These are phyloP conservation scores for Cavia aperea DNA, from an alignment of 2,113 vertebrate species.

Conservation along the genomic window DNA sequence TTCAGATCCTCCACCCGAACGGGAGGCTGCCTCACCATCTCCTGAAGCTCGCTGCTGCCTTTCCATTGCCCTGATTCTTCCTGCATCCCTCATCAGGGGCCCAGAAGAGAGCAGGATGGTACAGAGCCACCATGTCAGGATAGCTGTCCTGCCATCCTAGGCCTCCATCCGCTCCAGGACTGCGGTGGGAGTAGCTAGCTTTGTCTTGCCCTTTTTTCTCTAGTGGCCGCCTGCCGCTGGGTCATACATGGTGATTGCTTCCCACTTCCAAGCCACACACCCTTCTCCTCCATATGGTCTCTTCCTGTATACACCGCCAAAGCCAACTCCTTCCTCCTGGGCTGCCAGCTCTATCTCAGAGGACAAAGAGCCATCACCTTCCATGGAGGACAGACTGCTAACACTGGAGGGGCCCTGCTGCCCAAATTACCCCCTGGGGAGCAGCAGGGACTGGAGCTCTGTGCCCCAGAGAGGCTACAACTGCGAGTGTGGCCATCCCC, in stretches of 20 bases:
- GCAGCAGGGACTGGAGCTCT: not conserved
- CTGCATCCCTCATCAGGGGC: fast-evolving
- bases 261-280: not conserved
- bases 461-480: not conserved
- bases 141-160: not conserved
- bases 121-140: fast-evolving
- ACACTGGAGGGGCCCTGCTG: not conserved
- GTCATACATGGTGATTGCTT: not conserved
- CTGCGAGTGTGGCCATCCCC: not conserved
- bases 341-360: not conserved
- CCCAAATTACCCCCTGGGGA: not conserved
- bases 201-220: not conserved
- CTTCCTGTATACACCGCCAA: not conserved
- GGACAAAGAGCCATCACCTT: not conserved
- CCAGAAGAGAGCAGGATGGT: not conserved
- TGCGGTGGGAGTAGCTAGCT: not conserved
- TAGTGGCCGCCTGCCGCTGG: not conserved
- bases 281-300: not conserved
- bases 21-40: not conserved
- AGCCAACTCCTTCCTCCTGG: not conserved
- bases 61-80: not conserved
- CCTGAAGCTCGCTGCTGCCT: not conserved
- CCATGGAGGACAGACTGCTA: not conserved
- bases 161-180: not conserved
- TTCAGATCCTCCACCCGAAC: not conserved